phyloP scores from a whole-genome alignment of 2,113 vertebrate species.

The mouse (Mus musculus) region GRCm39 chr1:184163501-184164000 shows the following conservation, averaged over 20 bases:
- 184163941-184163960: not conserved
- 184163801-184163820: not conserved
- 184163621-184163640: not conserved
- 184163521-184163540: not conserved
- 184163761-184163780: not conserved
- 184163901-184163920: not conserved
- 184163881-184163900: not conserved
- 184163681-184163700: not conserved
- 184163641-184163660: not conserved
- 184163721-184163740: not conserved
- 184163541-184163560: not conserved
- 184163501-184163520: not conserved
- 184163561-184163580: not conserved
- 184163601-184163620: not conserved
- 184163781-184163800: not conserved
- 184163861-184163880: not conserved
- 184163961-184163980: not conserved
- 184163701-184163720: not conserved
- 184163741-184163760: not conserved
- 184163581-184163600: not conserved
- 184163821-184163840: not conserved
- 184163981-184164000: not conserved
- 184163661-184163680: not conserved
- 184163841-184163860: not conserved
- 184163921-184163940: too few relatives aligned